These are phyloP conservation scores for Clamator glandarius DNA, from an alignment of 2,797 vertebrate genomes.

Conservation along the genomic window DNA sequence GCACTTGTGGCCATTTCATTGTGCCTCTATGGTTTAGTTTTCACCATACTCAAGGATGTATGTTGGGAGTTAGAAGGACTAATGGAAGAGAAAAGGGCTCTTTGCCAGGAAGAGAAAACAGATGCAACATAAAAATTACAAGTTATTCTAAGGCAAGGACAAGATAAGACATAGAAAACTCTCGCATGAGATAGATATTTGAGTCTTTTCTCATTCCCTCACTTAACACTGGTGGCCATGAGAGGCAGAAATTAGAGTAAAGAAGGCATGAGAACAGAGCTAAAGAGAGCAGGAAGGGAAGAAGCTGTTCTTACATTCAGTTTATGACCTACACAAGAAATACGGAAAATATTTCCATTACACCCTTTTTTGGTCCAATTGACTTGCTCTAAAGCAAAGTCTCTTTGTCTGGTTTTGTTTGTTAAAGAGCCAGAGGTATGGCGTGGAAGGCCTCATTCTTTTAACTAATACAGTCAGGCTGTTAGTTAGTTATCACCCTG, in stretches of 20 bases:
- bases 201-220: not conserved
- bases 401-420: not conserved
- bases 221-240: not conserved
- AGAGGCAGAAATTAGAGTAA: not conserved
- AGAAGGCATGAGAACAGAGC: not conserved
- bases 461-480: not conserved
- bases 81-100: not conserved
- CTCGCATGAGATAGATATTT: not conserved
- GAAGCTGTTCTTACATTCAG: not conserved
- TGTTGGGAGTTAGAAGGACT: not conserved
- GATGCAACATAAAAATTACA: not conserved
- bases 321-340: not conserved
- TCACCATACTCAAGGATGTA: not conserved
- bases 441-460: not conserved
- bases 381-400: not conserved
- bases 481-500: not conserved
- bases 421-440: not conserved
- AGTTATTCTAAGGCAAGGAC: not conserved
- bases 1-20: not conserved
- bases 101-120: not conserved
- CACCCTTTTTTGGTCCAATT: not conserved
- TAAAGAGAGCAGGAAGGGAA: not conserved
- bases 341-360: not conserved
- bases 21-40: not conserved
- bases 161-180: not conserved